Conservation (phyloP, 2,113 vertebrate species). For the Helogale parvula region DNA sequence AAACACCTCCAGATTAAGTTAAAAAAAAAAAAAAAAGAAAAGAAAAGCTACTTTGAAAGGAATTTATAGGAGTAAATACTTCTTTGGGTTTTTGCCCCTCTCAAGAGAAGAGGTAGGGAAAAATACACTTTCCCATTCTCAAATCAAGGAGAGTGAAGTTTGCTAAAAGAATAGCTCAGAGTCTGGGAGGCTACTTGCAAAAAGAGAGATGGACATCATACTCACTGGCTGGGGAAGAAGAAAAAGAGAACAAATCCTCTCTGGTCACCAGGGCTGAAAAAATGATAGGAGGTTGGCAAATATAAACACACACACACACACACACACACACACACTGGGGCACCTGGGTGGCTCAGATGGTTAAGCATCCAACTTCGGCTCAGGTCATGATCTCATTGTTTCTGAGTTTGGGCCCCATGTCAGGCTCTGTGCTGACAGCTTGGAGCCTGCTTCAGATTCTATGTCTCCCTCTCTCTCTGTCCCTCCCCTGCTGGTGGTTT, state of each 20-base stretch:
- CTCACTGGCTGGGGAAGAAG: not conserved
- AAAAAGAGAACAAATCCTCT: not conserved
- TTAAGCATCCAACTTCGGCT: no score
- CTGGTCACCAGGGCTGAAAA: not conserved
- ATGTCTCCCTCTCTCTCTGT: no score
- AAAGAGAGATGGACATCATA: not conserved
- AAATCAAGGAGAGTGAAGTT: not conserved
- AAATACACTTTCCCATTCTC: not conserved
- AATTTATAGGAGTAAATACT: not conserved
- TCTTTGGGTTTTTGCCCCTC: not conserved
- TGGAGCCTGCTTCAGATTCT: no score
- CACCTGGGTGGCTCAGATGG: no score
- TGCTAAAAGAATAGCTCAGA: not conserved
- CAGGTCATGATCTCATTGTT: no score
- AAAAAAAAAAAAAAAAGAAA: not conserved
- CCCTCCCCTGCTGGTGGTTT: no score
- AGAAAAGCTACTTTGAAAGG: not conserved
- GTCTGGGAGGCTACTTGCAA: rapidly evolving
- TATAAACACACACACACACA: not conserved
- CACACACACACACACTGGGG: not conserved
- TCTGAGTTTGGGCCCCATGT: no score
- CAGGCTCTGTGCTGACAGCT: no score
- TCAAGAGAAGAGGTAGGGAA: not conserved
- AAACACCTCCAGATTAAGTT: not conserved
- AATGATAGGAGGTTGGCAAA: not conserved